phyloP scores from a whole-genome alignment of 2,797 vertebrate species.

The Micropoecilia bifurca region DNA sequence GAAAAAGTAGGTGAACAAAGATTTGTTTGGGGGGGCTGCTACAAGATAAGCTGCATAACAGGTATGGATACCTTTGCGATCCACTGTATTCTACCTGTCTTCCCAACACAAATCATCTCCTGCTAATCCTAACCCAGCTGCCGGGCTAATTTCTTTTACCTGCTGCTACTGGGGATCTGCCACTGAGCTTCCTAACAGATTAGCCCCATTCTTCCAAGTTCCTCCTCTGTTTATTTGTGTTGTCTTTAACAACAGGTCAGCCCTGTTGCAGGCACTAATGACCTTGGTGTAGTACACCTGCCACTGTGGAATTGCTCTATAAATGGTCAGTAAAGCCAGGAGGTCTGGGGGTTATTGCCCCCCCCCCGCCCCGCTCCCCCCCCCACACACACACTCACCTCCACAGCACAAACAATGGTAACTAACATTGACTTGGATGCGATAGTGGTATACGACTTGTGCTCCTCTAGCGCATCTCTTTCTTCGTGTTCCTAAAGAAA shows the following conservation, averaged over 20 bases:
- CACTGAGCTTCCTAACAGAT: constrained; percentile 48
- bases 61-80: not conserved
- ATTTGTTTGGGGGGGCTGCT: not conserved
- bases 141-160: not conserved
- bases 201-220: constrained; percentile 49
- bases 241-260: constrained; percentile 72
- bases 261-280: constrained; percentile 66
- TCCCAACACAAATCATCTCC: constrained; percentile 13
- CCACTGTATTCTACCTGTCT: not conserved
- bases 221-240: constrained; percentile 73
- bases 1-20: not conserved
- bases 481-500: constrained; percentile 40
- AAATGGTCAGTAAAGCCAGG: constrained; percentile 72
- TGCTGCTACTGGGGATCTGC: constrained; percentile 36
- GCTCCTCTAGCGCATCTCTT: constrained; percentile 37
- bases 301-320: constrained; percentile 72
- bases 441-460: constrained; percentile 58
- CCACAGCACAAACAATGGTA: constrained; percentile 72
- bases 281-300: constrained; percentile 77
- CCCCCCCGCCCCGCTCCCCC: constrained; percentile 8
- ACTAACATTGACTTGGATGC: constrained; percentile 70
- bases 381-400: no score
- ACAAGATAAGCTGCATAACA: not conserved
- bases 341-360: constrained; percentile 67
- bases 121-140: not conserved